Evolutionary conservation across 1,140 invertebrate genomes (phyloP), one percentile per base, ranked within the genome.

Genomic region (Diprion similis): DNA sequence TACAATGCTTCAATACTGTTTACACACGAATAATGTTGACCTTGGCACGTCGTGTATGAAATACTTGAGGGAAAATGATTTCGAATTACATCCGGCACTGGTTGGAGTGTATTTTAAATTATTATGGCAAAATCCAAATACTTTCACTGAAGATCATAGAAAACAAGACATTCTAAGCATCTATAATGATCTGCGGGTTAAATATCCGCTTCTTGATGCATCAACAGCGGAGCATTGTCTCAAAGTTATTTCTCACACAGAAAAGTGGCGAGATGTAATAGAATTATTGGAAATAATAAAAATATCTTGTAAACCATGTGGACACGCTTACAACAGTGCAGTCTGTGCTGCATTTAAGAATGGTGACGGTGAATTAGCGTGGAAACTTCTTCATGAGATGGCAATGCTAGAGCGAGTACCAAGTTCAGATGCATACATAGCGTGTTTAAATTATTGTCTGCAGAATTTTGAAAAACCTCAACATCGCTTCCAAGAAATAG

Each of bases 201-300:
- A 90, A 68, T 91, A 92, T 86, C 84, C 88, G 66, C 76, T 90
- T 0, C 77, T 94, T 48, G 92, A 94, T 85, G 80, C 78, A 66
- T 77, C 75, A 10, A 91, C 91, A 37, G 89, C 88, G 74, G 90
- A 92, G 79, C 85, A 85, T 81, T 82, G 92, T 15, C 87, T 94
- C 66, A 78, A 81, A 70, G 92, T 89, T 1, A 80, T 95, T 4
- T 91, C 91, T 76, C 78, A 90, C 48, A 93, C 94, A 13, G 80
- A 83, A 72, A 79, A 90, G 71, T 94, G 93, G 92, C 87, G 89
- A 77, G 89, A 92, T 73, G 88, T 89, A 71, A 65, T 91, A 1
- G 85, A 90, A 76, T 77, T 94, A 46, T 85, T 94, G 10, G 84
- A 92, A 69, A 90, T 90, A 78, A 87, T 92, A 73, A 87, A 90